Evolutionary conservation across 2,888 invertebrate genomes (phyloP).

Genomic region (Lasioglossum marginatum): DNA sequence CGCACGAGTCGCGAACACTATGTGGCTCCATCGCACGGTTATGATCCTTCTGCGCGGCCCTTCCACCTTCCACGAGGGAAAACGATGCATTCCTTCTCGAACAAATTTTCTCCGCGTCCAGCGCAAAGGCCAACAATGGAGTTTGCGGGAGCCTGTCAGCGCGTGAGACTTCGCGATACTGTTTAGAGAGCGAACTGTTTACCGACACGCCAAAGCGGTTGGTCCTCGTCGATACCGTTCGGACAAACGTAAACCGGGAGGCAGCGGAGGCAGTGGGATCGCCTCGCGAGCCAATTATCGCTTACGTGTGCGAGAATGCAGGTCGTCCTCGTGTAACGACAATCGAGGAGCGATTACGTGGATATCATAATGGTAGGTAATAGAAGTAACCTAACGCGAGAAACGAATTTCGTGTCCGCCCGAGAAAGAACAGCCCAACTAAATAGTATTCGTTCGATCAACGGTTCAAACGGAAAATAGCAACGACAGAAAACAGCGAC

Average conservation of each 20-base stretch:
- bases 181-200: background rate
- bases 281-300: background rate
- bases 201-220: background rate
- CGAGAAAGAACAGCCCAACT: background rate
- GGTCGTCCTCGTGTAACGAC: conserved; percentile 29
- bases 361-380: conserved; percentile 58
- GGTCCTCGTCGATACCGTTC: background rate
- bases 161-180: conserved; percentile 14
- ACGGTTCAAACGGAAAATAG: background rate
- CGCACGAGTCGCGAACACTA: background rate
- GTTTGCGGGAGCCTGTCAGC: conserved; percentile 33
- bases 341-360: conserved; percentile 45
- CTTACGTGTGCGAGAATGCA: conserved; percentile 35
- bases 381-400: background rate
- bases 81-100: conserved; percentile 31
- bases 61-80: conserved; percentile 19
- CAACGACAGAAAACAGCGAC: background rate
- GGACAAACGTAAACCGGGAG: background rate
- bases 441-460: background rate
- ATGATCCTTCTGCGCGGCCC: conserved; percentile 1
- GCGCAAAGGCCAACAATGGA: conserved; percentile 44
- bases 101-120: conserved; percentile 29
- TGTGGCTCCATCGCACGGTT: conserved; percentile 39
- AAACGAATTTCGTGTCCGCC: background rate
- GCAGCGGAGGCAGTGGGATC: background rate